Conservation (phyloP, 2,888 invertebrate species). For the Synergus umbraculus region DNA sequence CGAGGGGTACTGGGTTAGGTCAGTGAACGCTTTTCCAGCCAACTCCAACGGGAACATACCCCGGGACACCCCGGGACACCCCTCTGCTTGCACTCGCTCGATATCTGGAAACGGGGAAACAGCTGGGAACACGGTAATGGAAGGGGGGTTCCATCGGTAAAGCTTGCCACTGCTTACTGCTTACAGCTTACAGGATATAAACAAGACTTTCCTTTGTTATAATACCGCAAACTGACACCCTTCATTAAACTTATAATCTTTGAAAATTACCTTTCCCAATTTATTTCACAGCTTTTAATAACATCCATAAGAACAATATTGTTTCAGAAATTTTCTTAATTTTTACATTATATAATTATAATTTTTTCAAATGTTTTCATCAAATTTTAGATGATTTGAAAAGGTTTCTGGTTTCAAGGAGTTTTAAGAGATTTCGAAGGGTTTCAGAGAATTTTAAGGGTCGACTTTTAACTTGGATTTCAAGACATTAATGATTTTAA, state of each 20-base stretch:
- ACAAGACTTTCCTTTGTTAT: slow-evolving; percentile 12
- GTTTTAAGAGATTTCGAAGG: too few species aligned
- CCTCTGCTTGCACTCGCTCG: slow-evolving; percentile 67
- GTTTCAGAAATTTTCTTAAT: too few species aligned
- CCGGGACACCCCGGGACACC: slow-evolving; percentile 63
- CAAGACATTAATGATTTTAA: too few species aligned
- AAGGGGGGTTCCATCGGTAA: not conserved
- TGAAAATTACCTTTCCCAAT: not conserved
- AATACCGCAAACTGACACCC: not conserved
- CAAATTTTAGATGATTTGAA: too few species aligned
- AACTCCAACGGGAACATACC: slow-evolving; percentile 63
- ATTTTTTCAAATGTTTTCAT: too few species aligned
- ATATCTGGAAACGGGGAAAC: slow-evolving; percentile 69
- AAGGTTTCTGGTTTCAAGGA: too few species aligned
- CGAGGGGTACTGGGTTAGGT: slow-evolving; percentile 66
- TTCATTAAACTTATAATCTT: not conserved
- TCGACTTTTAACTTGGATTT: too few species aligned
- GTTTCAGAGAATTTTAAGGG: too few species aligned
- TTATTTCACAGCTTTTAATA: too few species aligned
- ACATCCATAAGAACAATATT: too few species aligned
- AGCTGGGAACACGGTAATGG: slow-evolving; percentile 49
- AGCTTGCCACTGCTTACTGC: not conserved
- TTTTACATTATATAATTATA: too few species aligned
- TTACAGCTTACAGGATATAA: not conserved
- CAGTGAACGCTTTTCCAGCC: slow-evolving; percentile 69